Conservation (phyloP, 2,888 invertebrate genomes). For the Brenthis daphne region DNA sequence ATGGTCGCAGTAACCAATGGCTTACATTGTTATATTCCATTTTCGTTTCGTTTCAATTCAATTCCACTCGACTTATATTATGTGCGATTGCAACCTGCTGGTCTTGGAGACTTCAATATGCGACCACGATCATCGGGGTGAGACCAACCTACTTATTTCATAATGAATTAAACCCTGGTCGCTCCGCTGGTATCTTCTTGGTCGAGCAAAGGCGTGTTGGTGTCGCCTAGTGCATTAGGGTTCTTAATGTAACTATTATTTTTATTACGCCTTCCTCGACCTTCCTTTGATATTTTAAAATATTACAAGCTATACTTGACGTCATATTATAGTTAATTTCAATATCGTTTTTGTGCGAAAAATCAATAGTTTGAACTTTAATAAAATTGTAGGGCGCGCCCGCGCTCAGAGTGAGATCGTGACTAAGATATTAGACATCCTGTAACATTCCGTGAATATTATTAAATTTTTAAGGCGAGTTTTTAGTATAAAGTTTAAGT, state of each 20-base stretch:
- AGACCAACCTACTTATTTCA: too few species aligned
- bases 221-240: background rate
- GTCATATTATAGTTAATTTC: constrained; percentile 16
- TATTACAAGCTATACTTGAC: constrained; percentile 6
- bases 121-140: too few species aligned
- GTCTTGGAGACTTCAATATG: too few species aligned
- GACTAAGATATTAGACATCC: constrained; percentile 15
- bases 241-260: constrained; percentile 3
- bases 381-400: constrained; percentile 18
- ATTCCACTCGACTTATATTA: too few species aligned
- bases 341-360: constrained; percentile 7
- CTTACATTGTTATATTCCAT: too few species aligned
- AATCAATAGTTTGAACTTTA: constrained; percentile 22
- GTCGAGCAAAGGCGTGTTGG: too few species aligned
- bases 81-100: too few species aligned
- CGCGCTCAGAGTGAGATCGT: constrained; percentile 4
- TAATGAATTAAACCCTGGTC: too few species aligned
- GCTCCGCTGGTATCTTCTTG: too few species aligned
- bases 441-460: constrained; percentile 8
- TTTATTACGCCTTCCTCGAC: background rate
- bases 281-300: constrained; percentile 5
- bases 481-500: constrained; percentile 6
- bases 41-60: too few species aligned
- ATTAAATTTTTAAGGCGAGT: constrained; percentile 10
- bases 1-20: too few species aligned